These are phyloP conservation scores for Eurosta solidaginis DNA, from an alignment of 1,140 invertebrate species.

Conservation along the genomic window DNA sequence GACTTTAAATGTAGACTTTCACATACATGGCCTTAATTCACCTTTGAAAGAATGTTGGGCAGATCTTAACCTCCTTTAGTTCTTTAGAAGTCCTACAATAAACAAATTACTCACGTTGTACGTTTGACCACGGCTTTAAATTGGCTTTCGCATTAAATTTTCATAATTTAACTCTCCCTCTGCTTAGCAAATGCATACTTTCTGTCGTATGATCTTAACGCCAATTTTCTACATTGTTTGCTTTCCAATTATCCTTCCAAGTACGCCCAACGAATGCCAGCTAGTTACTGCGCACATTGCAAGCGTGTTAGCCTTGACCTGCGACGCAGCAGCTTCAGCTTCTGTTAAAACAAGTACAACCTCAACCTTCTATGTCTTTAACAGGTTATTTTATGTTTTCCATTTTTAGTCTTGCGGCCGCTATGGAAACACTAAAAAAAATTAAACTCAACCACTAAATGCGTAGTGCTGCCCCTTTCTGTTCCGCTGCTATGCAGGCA, in stretches of 20 bases:
- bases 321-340: neutral
- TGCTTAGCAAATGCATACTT: neutral
- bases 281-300: neutral
- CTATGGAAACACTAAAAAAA: neutral
- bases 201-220: neutral
- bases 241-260: slow-evolving; percentile 11
- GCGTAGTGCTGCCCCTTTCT: neutral
- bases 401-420: neutral
- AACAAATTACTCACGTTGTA: too few species aligned
- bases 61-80: too few species aligned
- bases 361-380: neutral
- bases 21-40: too few species aligned
- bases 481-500: neutral
- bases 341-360: neutral
- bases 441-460: neutral
- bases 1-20: too few species aligned
- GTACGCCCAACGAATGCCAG: neutral
- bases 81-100: too few species aligned
- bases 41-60: too few species aligned
- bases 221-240: slow-evolving; percentile 5
- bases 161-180: neutral
- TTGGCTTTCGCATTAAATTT: neutral
- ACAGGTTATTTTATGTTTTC: neutral
- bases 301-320: slow-evolving; percentile 20
- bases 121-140: too few species aligned